Evolutionary conservation across 1,140 invertebrate genomes (phyloP).

Genomic region (Centruroides sculpturatus): DNA sequence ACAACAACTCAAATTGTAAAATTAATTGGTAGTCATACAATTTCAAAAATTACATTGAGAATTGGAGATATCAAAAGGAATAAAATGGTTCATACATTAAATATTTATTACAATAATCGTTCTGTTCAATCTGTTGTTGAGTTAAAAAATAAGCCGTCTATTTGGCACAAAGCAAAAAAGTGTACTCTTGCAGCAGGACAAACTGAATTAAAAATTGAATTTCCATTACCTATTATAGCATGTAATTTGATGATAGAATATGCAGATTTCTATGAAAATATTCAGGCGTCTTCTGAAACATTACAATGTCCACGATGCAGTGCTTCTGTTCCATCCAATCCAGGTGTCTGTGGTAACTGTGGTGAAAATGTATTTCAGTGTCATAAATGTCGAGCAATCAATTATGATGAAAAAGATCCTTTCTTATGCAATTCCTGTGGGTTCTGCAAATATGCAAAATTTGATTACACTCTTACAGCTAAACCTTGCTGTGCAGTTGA

Average conservation of each 20-base stretch:
- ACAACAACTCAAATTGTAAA: conserved; percentile 96
- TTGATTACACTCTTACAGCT: conserved; percentile 80
- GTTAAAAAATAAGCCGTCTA: conserved; percentile 82
- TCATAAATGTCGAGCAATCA: conserved; percentile 59
- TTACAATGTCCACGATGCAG: conserved; percentile 91
- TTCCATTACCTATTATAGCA: conserved; percentile 88
- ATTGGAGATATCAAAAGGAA: conserved; percentile 89
- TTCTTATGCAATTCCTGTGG: conserved; percentile 97
- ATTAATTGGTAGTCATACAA: conserved; percentile 82
- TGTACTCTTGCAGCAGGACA: conserved; percentile 76
- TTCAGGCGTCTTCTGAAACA: conserved; percentile 63
- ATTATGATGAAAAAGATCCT: conserved; percentile 98
- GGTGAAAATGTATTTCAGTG: conserved; percentile 98
- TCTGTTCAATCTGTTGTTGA: conserved; percentile 92
- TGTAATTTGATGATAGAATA: conserved; percentile 99
- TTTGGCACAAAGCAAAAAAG: conserved; percentile 94
- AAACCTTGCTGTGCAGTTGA: conserved; percentile 88
- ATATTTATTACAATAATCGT: conserved; percentile 93
- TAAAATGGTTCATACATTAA: conserved; percentile 93
- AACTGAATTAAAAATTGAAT: conserved; percentile 90
- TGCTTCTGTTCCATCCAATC: conserved; percentile 88
- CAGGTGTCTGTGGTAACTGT: conserved; percentile 93
- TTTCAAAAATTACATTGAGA: conserved; percentile 81
- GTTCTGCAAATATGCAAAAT: conserved; percentile 99
- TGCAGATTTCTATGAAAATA: conserved; percentile 90